Evolutionary conservation across 2,113 vertebrate species (phyloP), one percentile per base, ranked within the genome.

Genomic region (Ophiodon elongatus): DNA sequence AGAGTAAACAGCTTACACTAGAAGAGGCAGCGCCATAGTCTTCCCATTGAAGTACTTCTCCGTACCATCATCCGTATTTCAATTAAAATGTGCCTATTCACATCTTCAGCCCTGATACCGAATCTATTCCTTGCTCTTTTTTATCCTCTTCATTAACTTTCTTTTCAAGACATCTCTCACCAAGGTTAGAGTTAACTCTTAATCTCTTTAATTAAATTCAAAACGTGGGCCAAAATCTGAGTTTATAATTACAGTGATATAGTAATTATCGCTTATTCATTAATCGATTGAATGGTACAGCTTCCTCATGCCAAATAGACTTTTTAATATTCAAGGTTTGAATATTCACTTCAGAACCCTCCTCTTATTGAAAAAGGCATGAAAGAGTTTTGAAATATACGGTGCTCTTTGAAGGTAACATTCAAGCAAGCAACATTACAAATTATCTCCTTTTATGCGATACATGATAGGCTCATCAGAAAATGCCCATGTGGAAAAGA

Each of bases 181-280:
- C 33, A 73, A 86, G 79, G 73, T 83, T 70, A 33, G 31, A 41
- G 88, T 83, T 78, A 73, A 83, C 76, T 74, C 62, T 57, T 78
- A 74, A 83, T 88, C 72, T 73, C 45, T 73, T 85, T 45, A 78
- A 73, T 85, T 83, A 39, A 56, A 81, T 85, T 85, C 19, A 66
- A 86, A 88, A 15, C 75, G 35, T 60, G 70, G 37, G 52, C 50
- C 43, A 71, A 70, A 82, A 79, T 87, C 45, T 43, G 31, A 75
- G 63, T 82, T 84, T 71, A 54, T 57, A 87, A 89, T 89, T 82
- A 76, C 56, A 67, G 68, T 43, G 63, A 25, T 56, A 56, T 41
- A 83, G 80, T 37, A 47, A 90, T 92, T 87, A 85, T 84, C 57
- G 83, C 54, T n/a, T 75, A 60, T 85, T 79, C 72, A 70, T 82